Evolutionary conservation across 2,113 vertebrate species (phyloP).

Genomic region (Etia nguti): DNA sequence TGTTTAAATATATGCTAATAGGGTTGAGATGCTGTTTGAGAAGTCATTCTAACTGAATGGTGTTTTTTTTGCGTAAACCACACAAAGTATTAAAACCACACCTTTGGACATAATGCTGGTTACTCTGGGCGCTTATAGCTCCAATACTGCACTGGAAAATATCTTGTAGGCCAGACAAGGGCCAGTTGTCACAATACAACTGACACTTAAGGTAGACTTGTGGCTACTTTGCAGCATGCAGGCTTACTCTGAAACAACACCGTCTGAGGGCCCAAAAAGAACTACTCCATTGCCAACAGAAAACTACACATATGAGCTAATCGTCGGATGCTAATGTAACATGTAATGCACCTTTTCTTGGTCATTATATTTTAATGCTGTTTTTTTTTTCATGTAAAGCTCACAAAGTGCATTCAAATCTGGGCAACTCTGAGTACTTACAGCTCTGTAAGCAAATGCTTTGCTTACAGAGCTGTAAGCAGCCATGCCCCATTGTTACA

Average conservation of each 20-base stretch:
- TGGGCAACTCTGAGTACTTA: background rate
- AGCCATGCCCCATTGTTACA: background rate
- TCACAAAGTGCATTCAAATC: background rate
- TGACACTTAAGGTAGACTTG: background rate
- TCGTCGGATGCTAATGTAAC: background rate
- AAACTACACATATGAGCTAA: background rate
- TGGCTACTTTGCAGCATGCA: background rate
- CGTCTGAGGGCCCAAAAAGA: background rate
- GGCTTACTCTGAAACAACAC: background rate
- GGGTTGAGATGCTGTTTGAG: background rate
- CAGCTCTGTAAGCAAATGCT: too few species aligned
- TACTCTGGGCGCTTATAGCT: background rate
- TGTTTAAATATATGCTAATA: background rate
- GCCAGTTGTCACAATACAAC: background rate
- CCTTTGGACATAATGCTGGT: background rate
- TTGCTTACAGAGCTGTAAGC: too few species aligned
- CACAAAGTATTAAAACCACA: background rate
- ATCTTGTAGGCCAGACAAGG: background rate
- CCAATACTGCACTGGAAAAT: background rate
- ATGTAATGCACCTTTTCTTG: background rate
- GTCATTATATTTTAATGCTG: background rate
- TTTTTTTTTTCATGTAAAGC: background rate
- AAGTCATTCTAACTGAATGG: background rate
- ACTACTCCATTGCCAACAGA: background rate
- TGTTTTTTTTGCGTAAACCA: background rate